These are phyloP conservation scores for Trachelus tabidus DNA, from an alignment of 2,888 invertebrate species.

Conservation along the genomic window DNA sequence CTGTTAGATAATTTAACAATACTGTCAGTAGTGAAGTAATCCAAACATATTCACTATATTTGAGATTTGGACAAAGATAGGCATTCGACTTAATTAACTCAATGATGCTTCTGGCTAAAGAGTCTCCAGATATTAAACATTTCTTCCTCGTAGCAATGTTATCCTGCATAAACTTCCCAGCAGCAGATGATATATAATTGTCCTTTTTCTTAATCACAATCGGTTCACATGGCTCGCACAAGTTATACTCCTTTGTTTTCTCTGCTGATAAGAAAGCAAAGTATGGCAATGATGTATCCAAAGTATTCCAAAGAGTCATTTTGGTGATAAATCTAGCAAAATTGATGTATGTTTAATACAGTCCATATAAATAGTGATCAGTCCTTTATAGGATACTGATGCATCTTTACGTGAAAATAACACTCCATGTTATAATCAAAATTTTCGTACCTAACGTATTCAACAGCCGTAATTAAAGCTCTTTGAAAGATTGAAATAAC, in stretches of 20 bases:
- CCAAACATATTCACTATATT: constrained; percentile 21
- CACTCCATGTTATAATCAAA: not conserved
- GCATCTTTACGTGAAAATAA: not conserved
- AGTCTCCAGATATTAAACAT: not conserved
- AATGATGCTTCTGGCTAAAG: not conserved
- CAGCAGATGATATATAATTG: not conserved
- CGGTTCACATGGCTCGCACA: not conserved
- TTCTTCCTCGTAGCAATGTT: too few species aligned
- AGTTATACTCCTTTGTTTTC: not conserved
- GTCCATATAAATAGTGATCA: not conserved
- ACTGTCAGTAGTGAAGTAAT: constrained; percentile 33
- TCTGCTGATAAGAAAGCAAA: not conserved
- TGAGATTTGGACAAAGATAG: constrained; percentile 13
- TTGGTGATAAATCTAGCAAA: not conserved
- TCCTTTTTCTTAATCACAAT: not conserved
- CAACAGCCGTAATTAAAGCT: not conserved
- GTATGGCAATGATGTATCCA: not conserved
- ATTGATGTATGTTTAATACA: not conserved
- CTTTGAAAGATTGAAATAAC: not conserved
- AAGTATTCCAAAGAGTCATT: not conserved
- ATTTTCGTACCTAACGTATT: not conserved
- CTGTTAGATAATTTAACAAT: constrained; percentile 49
- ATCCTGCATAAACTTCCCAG: too few species aligned
- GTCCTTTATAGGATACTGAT: not conserved
- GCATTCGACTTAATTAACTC: not conserved